phyloP scores from a whole-genome alignment of 2,113 vertebrate species.

The Hymenochirus boettgeri region DNA sequence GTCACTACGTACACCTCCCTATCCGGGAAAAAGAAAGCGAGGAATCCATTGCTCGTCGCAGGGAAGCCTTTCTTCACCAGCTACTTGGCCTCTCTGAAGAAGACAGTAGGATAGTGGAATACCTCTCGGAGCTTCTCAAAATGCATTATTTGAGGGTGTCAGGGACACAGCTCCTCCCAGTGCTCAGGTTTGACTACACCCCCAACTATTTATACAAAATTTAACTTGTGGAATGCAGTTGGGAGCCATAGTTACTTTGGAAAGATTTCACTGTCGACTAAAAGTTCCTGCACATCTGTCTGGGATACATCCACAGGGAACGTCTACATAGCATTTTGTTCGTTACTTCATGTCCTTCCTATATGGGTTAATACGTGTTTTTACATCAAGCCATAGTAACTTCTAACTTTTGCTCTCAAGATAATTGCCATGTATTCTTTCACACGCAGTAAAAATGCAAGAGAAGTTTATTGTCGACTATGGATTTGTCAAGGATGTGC shows the following conservation, averaged over 20 bases:
- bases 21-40: conserved; percentile 63
- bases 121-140: conserved; percentile 87
- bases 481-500: no score
- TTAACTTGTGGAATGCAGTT: conserved; percentile 51
- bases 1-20: conserved; percentile 89
- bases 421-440: no score
- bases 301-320: background rate
- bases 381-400: background rate
- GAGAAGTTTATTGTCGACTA: no score
- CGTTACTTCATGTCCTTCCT: background rate
- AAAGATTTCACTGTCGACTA: background rate
- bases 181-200: conserved; percentile 88
- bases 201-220: conserved; percentile 96
- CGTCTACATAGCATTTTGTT: background rate
- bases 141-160: conserved; percentile 74
- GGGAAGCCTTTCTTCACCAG: conserved; percentile 72
- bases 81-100: conserved; percentile 79
- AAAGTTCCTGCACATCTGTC: background rate
- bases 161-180: conserved; percentile 51
- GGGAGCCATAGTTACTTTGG: background rate
- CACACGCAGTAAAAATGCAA: no score
- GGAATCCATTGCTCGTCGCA: conserved; percentile 60
- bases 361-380: background rate
- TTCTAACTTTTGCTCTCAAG: background rate
- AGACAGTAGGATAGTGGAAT: conserved; percentile 81